A percentile compares a stretch with the other conserved stretches of the same genome.
phyloP scores from a whole-genome alignment of 2,888 invertebrate genomes.

The Thecocarcelia acutangulata region DNA sequence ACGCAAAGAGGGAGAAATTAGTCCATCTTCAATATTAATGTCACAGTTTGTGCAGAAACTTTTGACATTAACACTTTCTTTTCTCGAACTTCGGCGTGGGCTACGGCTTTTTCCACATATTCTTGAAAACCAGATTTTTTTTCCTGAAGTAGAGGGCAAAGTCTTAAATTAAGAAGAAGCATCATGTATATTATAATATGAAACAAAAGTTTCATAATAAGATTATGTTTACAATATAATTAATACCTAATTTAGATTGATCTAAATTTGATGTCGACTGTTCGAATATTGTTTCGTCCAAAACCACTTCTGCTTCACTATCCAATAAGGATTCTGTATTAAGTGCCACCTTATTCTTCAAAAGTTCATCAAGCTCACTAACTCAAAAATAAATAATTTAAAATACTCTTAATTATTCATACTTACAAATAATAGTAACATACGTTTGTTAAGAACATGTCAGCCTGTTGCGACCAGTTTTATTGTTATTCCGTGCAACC shows the following conservation, averaged over 20 bases:
- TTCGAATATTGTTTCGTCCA: neutral
- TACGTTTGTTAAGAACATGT: conserved; percentile 25
- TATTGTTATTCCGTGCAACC: neutral
- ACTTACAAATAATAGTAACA: neutral
- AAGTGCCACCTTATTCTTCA: neutral
- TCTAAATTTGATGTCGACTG: neutral
- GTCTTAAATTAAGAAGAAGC: too few relatives aligned
- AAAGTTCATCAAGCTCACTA: conserved; percentile 7
- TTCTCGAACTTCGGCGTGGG: too few relatives aligned
- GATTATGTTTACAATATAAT: too few relatives aligned
- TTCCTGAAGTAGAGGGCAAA: too few relatives aligned
- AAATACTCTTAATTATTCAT: neutral
- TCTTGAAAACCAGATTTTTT: too few relatives aligned
- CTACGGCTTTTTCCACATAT: too few relatives aligned
- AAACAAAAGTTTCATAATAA: too few relatives aligned
- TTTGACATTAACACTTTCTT: too few relatives aligned
- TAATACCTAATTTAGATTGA: conserved; percentile 11
- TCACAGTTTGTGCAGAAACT: too few relatives aligned
- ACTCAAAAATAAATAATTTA: neutral
- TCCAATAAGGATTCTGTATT: conserved; percentile 12
- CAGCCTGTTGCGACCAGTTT: conserved; percentile 24
- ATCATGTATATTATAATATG: too few relatives aligned
- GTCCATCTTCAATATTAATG: too few relatives aligned
- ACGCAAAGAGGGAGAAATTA: too few relatives aligned
- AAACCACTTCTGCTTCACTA: conserved; percentile 4